Evolutionary conservation across 2,113 vertebrate genomes (phyloP).

Genomic region (Alligator sinensis): DNA sequence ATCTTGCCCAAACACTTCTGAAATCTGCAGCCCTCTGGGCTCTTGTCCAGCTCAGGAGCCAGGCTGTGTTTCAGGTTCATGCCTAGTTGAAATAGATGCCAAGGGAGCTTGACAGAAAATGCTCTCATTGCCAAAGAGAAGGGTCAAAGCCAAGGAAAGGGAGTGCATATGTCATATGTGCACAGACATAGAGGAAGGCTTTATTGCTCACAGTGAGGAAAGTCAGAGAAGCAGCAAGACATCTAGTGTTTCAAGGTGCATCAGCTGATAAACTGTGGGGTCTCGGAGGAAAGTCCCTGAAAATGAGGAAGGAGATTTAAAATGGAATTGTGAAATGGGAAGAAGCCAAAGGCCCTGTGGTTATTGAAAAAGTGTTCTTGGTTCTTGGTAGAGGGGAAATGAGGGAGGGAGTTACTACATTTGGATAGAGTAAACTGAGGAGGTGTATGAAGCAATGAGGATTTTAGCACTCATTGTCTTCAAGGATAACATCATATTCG

Average conservation of each 20-base stretch:
- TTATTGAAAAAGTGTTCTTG: background rate
- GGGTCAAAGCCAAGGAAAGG: background rate
- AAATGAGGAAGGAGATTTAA: fast-evolving
- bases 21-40: background rate
- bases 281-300: background rate
- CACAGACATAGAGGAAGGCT: background rate
- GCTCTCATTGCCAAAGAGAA: background rate
- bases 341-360: background rate
- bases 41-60: background rate
- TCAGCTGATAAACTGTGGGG: background rate
- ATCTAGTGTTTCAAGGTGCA: background rate
- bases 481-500: no score
- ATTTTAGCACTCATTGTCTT: background rate
- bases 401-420: background rate
- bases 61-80: background rate
- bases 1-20: background rate
- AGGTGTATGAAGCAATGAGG: background rate
- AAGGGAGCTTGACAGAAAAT: background rate
- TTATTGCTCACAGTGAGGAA: background rate
- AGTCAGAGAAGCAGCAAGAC: background rate
- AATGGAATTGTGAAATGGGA: fast-evolving
- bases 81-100: background rate
- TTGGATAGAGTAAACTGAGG: background rate
- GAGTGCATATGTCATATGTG: background rate
- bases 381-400: background rate